These are phyloP conservation scores for Brachypodius melanocephalos DNA, from an alignment of 2,113 vertebrate genomes.

Conservation along the genomic window DNA sequence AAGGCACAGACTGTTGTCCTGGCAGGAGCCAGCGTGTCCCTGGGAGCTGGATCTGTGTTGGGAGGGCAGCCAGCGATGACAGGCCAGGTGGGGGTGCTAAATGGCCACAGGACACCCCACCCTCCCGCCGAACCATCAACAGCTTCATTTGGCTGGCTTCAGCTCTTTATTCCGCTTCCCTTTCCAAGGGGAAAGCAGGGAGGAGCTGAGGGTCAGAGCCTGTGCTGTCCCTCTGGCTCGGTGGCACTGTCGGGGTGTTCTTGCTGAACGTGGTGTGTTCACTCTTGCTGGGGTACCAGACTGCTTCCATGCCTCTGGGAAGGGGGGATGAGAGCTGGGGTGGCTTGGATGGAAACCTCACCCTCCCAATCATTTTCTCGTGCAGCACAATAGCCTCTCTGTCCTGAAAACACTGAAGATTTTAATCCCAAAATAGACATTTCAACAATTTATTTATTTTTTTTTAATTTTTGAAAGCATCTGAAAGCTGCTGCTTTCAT, in stretches of 20 bases:
- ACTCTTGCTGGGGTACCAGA: neutral
- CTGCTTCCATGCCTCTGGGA: neutral
- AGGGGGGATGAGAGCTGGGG: neutral
- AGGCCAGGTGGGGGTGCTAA: neutral
- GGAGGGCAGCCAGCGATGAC: neutral
- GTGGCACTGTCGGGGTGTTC: neutral
- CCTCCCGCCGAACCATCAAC: neutral
- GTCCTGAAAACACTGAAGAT: neutral
- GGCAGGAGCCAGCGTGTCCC: neutral
- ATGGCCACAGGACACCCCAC: neutral
- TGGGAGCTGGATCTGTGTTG: neutral
- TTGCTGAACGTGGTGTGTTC: neutral
- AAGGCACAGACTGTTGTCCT: neutral
- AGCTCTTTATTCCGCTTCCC: neutral
- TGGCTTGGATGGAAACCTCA: neutral
- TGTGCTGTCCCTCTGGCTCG: neutral
- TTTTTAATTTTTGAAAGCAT: neutral
- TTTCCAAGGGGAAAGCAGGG: neutral
- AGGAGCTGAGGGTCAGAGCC: neutral
- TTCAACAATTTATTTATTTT: neutral
- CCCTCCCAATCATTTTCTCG: neutral
- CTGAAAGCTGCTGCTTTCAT: neutral
- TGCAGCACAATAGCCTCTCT: neutral
- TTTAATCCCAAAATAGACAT: neutral
- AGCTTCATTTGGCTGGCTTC: neutral